Percentiles rank a stretch among this genome's conserved stretches.
Conservation (phyloP, 2,797 vertebrate genomes). For the Sebastes matsubarae region DNA sequence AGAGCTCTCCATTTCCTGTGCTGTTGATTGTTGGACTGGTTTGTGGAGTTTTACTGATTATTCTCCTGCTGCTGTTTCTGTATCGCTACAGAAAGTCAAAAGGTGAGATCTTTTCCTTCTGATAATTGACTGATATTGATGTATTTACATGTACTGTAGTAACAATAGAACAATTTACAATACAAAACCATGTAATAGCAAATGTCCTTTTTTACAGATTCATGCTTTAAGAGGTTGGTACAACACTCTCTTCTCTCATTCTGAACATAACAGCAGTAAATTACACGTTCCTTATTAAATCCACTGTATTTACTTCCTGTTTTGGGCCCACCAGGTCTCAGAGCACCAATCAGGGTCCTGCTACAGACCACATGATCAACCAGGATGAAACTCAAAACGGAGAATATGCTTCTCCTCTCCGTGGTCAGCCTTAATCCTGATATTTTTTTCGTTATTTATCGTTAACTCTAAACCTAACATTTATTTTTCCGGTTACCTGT, state of each 20-base stretch:
- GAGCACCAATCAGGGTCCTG: neutral
- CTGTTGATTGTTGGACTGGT: neutral
- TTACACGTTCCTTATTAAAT: neutral
- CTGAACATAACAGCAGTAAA: neutral
- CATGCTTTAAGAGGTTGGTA: constrained; percentile 8
- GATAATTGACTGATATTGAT: neutral
- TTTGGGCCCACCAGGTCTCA: neutral
- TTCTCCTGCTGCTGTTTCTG: constrained; percentile 27
- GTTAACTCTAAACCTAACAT: neutral
- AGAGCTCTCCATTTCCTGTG: neutral
- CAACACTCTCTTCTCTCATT: neutral
- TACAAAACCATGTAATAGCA: neutral
- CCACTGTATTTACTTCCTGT: neutral
- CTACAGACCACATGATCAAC: neutral
- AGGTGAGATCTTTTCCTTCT: neutral
- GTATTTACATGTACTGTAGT: neutral
- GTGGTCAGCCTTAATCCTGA: constrained; percentile 1
- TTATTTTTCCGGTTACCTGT: neutral
- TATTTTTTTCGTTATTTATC: neutral
- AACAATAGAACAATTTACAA: neutral
- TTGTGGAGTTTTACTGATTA: neutral
- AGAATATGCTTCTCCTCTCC: neutral
- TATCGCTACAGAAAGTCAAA: neutral
- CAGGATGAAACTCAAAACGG: neutral
- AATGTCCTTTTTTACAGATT: neutral